Percentiles rank a stretch among this genome's conserved stretches.
Conservation (phyloP, 1,140 invertebrate genomes). For the Paraescarpia echinospica region DNA sequence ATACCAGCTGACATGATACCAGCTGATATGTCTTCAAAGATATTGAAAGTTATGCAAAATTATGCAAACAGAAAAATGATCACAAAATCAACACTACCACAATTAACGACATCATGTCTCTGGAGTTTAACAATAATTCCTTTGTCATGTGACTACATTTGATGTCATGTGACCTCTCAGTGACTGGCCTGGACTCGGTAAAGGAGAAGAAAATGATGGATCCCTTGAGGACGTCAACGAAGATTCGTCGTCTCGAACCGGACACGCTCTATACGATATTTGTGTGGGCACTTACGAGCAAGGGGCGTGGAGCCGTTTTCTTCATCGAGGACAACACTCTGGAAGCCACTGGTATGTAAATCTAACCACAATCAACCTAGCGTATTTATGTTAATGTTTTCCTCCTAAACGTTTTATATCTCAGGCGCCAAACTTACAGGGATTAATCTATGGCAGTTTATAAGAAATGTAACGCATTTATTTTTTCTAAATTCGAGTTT, state of each 20-base stretch:
- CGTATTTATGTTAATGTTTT: too few species aligned
- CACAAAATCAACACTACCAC: too few species aligned
- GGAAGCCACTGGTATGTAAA: constrained; percentile 1
- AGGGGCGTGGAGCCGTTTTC: constrained; percentile 11
- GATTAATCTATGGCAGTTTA: too few species aligned
- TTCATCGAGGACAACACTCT: not conserved
- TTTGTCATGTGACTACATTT: constrained; percentile 13
- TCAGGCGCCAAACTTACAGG: too few species aligned
- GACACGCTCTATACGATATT: constrained; percentile 25
- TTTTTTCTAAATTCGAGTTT: too few species aligned
- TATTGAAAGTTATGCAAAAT: too few species aligned
- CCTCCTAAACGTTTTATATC: too few species aligned
- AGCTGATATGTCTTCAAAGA: too few species aligned
- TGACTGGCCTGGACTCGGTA: not conserved
- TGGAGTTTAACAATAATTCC: not conserved
- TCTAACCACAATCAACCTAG: too few species aligned
- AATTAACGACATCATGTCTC: not conserved
- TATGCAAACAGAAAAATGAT: too few species aligned
- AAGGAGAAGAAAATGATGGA: constrained; percentile 18
- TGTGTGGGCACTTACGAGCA: constrained; percentile 20
- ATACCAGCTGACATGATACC: too few species aligned
- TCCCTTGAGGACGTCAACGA: constrained; percentile 15
- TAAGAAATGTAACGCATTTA: too few species aligned
- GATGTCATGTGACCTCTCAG: not conserved
- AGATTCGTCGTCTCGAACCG: constrained; percentile 22